Conservation (phyloP, 2,888 invertebrate species). For the Ashinkailepas kermadecensis region DNA sequence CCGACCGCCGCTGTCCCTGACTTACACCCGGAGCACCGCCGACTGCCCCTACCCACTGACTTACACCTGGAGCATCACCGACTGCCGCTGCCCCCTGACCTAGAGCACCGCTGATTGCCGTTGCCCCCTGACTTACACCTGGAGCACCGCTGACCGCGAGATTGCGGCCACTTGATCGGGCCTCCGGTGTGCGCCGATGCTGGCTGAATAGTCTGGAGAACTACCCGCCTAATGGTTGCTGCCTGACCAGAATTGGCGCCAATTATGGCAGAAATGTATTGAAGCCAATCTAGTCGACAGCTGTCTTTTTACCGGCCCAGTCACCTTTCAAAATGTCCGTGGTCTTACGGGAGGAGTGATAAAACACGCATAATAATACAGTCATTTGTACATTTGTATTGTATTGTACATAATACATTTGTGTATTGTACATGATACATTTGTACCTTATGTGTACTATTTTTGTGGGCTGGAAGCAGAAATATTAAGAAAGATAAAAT, state of each 20-base stretch:
- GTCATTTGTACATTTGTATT: no score
- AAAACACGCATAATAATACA: no score
- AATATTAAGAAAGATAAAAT: no score
- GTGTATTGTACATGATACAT: no score
- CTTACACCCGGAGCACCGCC: no score
- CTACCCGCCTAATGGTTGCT: background rate
- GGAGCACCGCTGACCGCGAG: background rate
- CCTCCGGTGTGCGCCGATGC: background rate
- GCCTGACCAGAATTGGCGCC: background rate
- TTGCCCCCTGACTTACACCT: background rate
- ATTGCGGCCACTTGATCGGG: background rate
- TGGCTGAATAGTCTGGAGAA: background rate
- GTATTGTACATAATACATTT: no score
- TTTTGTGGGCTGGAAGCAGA: no score
- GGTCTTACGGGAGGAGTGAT: no score
- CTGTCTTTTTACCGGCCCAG: background rate
- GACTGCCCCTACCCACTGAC: background rate
- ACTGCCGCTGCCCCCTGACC: background rate
- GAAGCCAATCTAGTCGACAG: background rate
- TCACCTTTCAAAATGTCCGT: background rate
- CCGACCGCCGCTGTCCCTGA: no score
- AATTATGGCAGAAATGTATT: background rate
- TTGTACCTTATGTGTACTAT: no score
- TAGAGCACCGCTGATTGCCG: background rate
- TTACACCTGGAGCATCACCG: no score